Conservation (phyloP, 1,140 invertebrate species). For the Rhopalosiphum maidis region DNA sequence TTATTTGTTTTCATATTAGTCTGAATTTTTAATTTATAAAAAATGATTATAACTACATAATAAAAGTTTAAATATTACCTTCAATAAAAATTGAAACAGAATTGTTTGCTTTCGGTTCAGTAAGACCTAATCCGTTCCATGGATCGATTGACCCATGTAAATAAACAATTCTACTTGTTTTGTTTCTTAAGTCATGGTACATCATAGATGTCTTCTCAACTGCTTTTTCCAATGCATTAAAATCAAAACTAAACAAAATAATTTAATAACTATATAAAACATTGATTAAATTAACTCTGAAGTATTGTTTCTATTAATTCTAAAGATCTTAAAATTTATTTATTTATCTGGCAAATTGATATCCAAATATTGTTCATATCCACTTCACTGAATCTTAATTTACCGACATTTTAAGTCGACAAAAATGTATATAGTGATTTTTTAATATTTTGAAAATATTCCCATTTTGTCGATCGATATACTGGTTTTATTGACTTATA, state of each 20-base stretch:
- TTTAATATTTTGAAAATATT: no score
- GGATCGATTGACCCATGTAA: background rate
- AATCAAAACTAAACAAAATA: background rate
- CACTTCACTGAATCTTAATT: no score
- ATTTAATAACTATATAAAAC: no score
- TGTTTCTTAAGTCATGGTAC: background rate
- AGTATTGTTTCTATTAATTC: no score
- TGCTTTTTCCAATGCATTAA: background rate
- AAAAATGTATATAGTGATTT: no score
- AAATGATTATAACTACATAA: background rate
- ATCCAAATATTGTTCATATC: no score
- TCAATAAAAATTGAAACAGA: background rate
- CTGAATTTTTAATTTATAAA: background rate
- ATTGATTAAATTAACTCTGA: no score
- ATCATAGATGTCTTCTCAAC: background rate
- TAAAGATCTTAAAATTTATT: no score
- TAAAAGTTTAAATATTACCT: background rate
- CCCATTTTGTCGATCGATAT: no score
- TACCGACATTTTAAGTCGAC: no score
- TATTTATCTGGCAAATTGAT: no score
- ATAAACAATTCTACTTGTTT: background rate
- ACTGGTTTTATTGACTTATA: no score
- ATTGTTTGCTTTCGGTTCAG: background rate
- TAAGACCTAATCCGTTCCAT: background rate
- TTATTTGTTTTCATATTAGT: background rate